A percentile compares a stretch with the other conserved stretches of the same genome.
phyloP scores from a whole-genome alignment of 2,888 invertebrate species.

The Polydrusus tereticollis region DNA sequence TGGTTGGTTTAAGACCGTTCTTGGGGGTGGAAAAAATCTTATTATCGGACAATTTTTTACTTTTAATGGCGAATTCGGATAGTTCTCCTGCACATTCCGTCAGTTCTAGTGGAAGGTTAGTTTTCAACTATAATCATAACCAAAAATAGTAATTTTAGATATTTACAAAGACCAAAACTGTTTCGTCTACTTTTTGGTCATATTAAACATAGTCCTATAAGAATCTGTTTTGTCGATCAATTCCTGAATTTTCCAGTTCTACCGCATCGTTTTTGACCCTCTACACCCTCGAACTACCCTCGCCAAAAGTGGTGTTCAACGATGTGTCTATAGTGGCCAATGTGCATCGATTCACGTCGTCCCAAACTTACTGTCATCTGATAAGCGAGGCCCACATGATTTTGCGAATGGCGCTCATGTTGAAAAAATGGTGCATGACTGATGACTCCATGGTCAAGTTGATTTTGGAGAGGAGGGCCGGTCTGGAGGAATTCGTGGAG shows the following conservation, averaged over 20 bases:
- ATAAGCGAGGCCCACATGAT: constrained; percentile 81
- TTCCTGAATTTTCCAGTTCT: constrained; percentile 59
- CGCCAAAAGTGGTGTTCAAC: constrained; percentile 74
- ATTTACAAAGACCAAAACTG: not conserved
- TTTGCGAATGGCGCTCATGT: constrained; percentile 69
- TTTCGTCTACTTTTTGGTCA: too few relatives aligned
- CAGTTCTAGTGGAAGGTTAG: constrained; percentile 63
- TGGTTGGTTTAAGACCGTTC: constrained; percentile 78
- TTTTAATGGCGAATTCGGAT: constrained; percentile 72
- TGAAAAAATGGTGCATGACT: constrained; percentile 62
- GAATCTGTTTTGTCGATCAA: not conserved
- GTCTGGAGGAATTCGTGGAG: constrained; percentile 65
- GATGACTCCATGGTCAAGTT: constrained; percentile 61
- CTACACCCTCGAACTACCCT: constrained; percentile 78
- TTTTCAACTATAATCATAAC: not conserved
- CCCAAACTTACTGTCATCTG: constrained; percentile 78
- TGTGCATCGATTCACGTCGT: constrained; percentile 74
- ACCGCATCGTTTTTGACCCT: constrained; percentile 74
- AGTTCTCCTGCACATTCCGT: constrained; percentile 69
- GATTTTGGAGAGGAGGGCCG: constrained; percentile 56
- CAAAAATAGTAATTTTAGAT: too few relatives aligned
- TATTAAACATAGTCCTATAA: too few relatives aligned
- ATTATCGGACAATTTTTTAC: constrained; percentile 68
- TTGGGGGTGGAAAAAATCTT: constrained; percentile 73
- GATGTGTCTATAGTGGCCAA: constrained; percentile 79